phyloP scores from a whole-genome alignment of 2,113 vertebrate species.

The Amblyornis subalaris region DNA sequence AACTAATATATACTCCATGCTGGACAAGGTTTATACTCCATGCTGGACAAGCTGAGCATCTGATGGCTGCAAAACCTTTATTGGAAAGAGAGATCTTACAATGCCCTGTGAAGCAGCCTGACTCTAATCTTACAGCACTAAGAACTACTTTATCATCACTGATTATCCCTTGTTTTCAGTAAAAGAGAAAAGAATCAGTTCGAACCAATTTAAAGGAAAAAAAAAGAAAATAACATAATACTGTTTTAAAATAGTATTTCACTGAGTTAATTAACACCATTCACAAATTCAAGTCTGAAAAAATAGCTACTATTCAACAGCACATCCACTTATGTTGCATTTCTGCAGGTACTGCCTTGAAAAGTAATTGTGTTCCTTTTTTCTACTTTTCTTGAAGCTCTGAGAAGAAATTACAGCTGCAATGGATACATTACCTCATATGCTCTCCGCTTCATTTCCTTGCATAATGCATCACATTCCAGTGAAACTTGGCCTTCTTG shows the following conservation, averaged over 20 bases:
- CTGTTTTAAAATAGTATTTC: not conserved
- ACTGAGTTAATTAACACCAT: not conserved
- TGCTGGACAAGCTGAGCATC: not conserved
- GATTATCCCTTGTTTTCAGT: not conserved
- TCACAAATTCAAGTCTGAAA: not conserved
- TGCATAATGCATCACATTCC: conserved; percentile 84
- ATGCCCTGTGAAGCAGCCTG: not conserved
- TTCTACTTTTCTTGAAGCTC: not conserved
- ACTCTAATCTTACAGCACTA: not conserved
- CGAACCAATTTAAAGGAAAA: not conserved
- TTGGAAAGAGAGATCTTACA: not conserved
- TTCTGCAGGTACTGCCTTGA: not conserved
- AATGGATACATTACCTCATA: conserved; percentile 77
- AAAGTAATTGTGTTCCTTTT: not conserved
- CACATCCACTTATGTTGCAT: not conserved
- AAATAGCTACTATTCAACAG: not conserved
- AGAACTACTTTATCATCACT: not conserved
- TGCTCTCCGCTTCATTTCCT: conserved; percentile 83
- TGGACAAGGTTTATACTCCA: not conserved
- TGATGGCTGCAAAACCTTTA: not conserved
- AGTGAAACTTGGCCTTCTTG: conserved; percentile 69
- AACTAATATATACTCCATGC: not conserved
- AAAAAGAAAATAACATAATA: not conserved
- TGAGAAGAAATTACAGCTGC: not conserved
- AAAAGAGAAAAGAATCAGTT: not conserved